phyloP scores from a whole-genome alignment of 1,140 invertebrate species.

The Brachionus manjavacas region DNA sequence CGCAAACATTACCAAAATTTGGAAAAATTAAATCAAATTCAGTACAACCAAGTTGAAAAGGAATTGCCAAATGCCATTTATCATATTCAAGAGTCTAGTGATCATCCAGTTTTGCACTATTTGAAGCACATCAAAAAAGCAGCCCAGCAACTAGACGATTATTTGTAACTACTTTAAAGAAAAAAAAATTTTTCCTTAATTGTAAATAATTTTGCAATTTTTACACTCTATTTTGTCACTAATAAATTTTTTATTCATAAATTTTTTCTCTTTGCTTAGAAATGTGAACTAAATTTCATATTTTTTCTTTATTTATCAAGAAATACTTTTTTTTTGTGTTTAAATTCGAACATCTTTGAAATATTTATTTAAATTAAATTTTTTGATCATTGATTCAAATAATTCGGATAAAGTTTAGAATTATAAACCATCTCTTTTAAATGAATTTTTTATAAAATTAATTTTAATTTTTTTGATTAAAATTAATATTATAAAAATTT shows the following conservation, averaged over 20 bases:
- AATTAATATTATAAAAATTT: not conserved
- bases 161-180: not conserved
- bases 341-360: not conserved
- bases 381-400: too few species aligned
- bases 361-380: too few species aligned
- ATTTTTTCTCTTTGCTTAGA: not conserved
- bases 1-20: not conserved
- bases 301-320: not conserved
- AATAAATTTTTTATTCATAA: not conserved
- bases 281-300: constrained; percentile 38
- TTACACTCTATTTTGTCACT: not conserved
- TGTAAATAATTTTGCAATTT: not conserved
- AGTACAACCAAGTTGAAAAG: not conserved
- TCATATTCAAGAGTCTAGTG: not conserved
- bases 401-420: too few species aligned
- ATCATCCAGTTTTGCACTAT: not conserved
- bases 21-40: not conserved
- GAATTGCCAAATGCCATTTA: not conserved
- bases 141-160: not conserved
- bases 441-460: too few species aligned
- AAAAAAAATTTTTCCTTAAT: not conserved
- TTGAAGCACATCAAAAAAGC: constrained; percentile 16
- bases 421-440: too few species aligned
- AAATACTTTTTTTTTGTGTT: too few species aligned
- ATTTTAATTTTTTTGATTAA: too few species aligned